Evolutionary conservation across 2,113 vertebrate species (phyloP).

Genomic region (Uria lomvia): DNA sequence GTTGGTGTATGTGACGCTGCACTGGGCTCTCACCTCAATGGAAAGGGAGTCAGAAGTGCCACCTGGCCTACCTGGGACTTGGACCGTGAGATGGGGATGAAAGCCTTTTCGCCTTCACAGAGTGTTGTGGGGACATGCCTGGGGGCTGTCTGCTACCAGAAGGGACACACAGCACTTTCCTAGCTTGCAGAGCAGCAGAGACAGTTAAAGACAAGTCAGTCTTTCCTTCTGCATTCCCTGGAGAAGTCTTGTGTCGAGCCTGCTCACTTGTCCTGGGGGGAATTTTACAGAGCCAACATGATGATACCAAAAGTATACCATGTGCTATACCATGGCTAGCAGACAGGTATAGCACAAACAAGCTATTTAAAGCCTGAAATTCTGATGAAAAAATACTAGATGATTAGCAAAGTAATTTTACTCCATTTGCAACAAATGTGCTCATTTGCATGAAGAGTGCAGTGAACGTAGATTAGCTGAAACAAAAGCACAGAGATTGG

Average conservation of each 20-base stretch:
- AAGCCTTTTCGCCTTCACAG: background rate
- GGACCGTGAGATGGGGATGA: background rate
- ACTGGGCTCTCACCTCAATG: background rate
- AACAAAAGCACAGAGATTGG: conserved; percentile 38
- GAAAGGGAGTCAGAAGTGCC: background rate
- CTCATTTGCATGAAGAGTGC: conserved; percentile 55
- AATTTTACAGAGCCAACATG: background rate
- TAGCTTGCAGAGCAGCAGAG: background rate
- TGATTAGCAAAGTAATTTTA: conserved; percentile 46
- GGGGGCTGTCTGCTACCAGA: background rate
- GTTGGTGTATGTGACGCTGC: background rate
- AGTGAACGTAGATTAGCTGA: conserved; percentile 28
- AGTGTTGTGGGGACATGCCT: background rate
- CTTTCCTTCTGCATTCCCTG: background rate
- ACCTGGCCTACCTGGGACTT: background rate
- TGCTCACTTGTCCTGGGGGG: background rate
- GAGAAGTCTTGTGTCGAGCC: background rate
- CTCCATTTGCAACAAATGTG: conserved; percentile 12
- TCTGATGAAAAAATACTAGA: background rate
- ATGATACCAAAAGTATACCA: background rate
- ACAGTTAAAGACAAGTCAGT: background rate
- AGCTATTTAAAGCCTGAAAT: conserved; percentile 31
- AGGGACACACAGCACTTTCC: background rate
- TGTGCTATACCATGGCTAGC: background rate
- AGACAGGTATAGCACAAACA: conserved; percentile 6